These are phyloP conservation scores for Archocentrus centrarchus DNA, from an alignment of 2,113 vertebrate genomes.

Conservation along the genomic window DNA sequence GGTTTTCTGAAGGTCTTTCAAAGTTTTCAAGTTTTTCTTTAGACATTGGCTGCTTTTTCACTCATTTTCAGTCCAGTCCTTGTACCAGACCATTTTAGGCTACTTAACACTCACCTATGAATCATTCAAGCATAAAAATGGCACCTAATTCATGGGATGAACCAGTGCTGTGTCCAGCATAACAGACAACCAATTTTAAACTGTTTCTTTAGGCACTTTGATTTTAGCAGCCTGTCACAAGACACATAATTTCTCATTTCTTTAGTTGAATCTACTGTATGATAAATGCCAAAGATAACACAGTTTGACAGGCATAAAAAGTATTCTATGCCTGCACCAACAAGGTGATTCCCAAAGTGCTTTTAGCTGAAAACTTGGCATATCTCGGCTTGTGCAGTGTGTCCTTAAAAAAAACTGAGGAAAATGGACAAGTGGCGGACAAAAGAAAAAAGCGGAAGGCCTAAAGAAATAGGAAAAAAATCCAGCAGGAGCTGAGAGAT, in stretches of 20 bases:
- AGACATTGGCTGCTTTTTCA: conserved; percentile 2
- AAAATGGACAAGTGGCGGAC: neutral
- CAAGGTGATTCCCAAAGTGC: neutral
- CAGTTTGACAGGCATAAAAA: neutral
- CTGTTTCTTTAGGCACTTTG: neutral
- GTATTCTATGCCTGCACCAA: neutral
- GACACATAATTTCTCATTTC: neutral
- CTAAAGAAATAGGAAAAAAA: too few relatives aligned
- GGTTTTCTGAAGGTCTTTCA: neutral
- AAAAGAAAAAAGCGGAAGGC: neutral
- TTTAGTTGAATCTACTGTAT: neutral
- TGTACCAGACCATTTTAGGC: neutral
- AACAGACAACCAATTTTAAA: neutral
- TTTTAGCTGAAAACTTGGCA: neutral
- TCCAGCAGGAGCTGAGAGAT: too few relatives aligned
- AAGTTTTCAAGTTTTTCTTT: conserved; percentile 2
- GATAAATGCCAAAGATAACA: neutral
- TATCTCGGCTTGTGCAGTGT: neutral
- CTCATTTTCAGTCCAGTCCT: neutral
- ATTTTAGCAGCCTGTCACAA: neutral
- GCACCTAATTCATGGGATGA: neutral
- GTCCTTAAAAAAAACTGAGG: neutral
- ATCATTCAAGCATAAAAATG: neutral
- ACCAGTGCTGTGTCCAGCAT: neutral
- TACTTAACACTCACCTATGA: neutral